Evolutionary conservation across 2,113 vertebrate species (phyloP).

Genomic region (Menura novaehollandiae): DNA sequence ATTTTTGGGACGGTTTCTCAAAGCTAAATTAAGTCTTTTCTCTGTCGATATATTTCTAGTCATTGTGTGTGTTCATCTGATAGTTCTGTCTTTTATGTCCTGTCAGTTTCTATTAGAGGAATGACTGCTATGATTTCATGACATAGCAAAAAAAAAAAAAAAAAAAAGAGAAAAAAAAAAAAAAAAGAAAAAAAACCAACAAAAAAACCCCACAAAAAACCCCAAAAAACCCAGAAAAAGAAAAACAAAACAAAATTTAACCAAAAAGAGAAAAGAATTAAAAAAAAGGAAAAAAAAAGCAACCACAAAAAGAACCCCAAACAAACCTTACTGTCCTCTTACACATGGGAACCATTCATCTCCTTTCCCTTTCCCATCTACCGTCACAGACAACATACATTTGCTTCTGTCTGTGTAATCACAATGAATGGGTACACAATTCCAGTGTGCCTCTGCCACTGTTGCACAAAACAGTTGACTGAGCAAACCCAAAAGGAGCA

Average conservation of each 20-base stretch:
- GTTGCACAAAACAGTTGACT: slow-evolving; percentile 56
- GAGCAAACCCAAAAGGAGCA: slow-evolving; percentile 57
- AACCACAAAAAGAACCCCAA: neutral
- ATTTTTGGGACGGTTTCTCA: slow-evolving; percentile 79
- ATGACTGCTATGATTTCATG: slow-evolving; percentile 76
- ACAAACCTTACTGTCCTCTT: slow-evolving; percentile 57
- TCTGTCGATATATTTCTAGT: slow-evolving; percentile 80
- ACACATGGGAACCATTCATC: slow-evolving; percentile 31
- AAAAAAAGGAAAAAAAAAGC: neutral
- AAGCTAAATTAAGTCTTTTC: slow-evolving; percentile 80
- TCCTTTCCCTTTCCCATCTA: slow-evolving; percentile 5
- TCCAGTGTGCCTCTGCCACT: slow-evolving; percentile 53
- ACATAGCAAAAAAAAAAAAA: slow-evolving; percentile 64
- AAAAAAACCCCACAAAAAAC: neutral
- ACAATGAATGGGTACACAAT: slow-evolving; percentile 59
- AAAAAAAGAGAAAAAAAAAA: neutral
- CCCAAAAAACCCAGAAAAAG: neutral
- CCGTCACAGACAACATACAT: slow-evolving; percentile 56
- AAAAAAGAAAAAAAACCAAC: neutral
- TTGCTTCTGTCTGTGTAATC: slow-evolving; percentile 73
- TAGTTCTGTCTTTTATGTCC: slow-evolving; percentile 80
- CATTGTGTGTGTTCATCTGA: slow-evolving; percentile 78
- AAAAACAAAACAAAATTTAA: neutral
- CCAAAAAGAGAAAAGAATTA: neutral
- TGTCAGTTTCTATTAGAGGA: slow-evolving; percentile 82